phyloP scores from a whole-genome alignment of 2,888 invertebrate genomes.

The Drosophila maculinotata region DNA sequence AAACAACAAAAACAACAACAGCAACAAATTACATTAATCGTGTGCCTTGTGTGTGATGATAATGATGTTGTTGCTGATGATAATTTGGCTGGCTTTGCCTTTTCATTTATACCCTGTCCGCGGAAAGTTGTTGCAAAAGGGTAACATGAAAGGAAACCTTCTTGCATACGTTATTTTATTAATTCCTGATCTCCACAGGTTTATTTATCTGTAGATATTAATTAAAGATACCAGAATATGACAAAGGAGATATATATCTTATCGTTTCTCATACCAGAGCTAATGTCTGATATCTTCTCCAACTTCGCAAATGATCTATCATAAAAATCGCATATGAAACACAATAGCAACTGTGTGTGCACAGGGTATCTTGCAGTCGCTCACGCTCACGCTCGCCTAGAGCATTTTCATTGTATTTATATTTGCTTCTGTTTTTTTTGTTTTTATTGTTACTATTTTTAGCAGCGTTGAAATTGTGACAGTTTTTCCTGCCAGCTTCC shows the following conservation, averaged over 20 bases:
- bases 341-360: not conserved
- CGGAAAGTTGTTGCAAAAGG: not conserved
- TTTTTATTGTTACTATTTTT: slow-evolving; percentile 70
- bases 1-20: slow-evolving; percentile 44
- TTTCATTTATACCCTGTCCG: slow-evolving; percentile 20
- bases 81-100: slow-evolving; percentile 40
- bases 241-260: not conserved
- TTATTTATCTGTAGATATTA: too few species aligned
- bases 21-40: slow-evolving; percentile 71
- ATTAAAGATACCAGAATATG: not conserved
- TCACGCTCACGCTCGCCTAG: not conserved
- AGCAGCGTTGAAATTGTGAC: slow-evolving; percentile 77
- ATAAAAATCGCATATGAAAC: not conserved
- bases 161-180: too few species aligned
- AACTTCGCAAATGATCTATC: too few species aligned
- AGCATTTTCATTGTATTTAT: slow-evolving; percentile 1
- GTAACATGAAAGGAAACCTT: too few species aligned
- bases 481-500: slow-evolving; percentile 60
- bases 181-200: too few species aligned
- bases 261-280: too few species aligned
- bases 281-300: too few species aligned
- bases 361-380: slow-evolving; percentile 15
- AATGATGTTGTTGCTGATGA: slow-evolving; percentile 42
- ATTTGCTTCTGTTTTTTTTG: slow-evolving; percentile 25
- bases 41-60: slow-evolving; percentile 43